A percentile compares a stretch with the other conserved stretches of the same genome.
These are phyloP conservation scores for Embidobia sp. DNA, from an alignment of 2,888 invertebrate genomes.

Conservation along the genomic window DNA sequence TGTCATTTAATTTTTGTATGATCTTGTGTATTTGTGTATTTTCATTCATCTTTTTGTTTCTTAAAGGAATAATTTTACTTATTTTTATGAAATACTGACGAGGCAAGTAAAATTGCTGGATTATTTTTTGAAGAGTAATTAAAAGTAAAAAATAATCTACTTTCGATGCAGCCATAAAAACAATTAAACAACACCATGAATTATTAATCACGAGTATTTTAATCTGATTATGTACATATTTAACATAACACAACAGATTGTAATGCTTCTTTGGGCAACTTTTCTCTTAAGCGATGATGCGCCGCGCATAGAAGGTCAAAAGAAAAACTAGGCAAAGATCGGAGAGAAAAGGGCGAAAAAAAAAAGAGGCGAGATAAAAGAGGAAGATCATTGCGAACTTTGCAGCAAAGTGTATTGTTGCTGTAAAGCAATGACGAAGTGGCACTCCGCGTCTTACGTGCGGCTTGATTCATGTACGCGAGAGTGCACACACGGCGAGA, in stretches of 20 bases:
- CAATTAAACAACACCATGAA: slow-evolving; percentile 6
- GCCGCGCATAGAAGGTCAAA: slow-evolving; percentile 35
- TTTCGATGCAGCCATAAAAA: no score
- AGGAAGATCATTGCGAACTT: slow-evolving; percentile 43
- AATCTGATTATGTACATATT: slow-evolving; percentile 24
- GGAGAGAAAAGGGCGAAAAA: slow-evolving; percentile 18
- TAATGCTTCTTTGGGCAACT: slow-evolving; percentile 20
- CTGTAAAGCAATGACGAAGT: slow-evolving; percentile 74
- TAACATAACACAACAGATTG: slow-evolving; percentile 9
- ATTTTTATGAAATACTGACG: no score
- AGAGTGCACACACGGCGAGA: slow-evolving; percentile 14
- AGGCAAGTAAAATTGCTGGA: no score
- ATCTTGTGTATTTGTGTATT: no score
- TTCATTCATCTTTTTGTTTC: no score
- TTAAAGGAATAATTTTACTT: no score
- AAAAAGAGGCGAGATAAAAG: slow-evolving; percentile 32
- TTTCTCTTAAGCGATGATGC: slow-evolving; percentile 49
- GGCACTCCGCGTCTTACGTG: slow-evolving; percentile 69
- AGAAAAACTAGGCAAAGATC: slow-evolving; percentile 43
- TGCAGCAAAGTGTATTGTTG: slow-evolving; percentile 68
- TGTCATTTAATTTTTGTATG: no score
- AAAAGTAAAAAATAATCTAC: no score
- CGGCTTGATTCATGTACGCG: slow-evolving; percentile 68
- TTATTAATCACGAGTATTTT: slow-evolving; percentile 15
- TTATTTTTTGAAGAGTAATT: no score